These are phyloP conservation scores for Corythornis madagascariensis DNA, from an alignment of 2,113 vertebrate species.

Conservation along the genomic window DNA sequence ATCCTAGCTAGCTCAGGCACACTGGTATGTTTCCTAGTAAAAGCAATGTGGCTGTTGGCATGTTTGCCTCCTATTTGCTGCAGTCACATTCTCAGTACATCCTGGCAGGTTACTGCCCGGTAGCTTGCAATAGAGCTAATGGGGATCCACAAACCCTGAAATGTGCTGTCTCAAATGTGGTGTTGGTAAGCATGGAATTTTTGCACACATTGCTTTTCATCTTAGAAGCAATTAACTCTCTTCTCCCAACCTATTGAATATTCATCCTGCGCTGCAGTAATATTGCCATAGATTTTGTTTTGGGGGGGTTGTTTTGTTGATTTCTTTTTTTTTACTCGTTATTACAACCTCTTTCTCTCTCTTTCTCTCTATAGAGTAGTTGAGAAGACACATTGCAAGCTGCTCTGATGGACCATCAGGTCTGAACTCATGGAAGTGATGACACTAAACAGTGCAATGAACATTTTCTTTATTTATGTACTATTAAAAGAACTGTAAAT, in stretches of 20 bases:
- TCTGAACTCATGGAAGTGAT: conserved; percentile 82
- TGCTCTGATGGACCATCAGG: conserved; percentile 81
- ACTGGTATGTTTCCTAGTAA: background rate
- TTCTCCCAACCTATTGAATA: background rate
- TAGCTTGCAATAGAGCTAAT: background rate
- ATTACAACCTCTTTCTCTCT: conserved; percentile 37
- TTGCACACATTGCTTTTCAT: background rate
- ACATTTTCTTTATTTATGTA: conserved; percentile 90
- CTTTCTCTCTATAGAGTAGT: conserved; percentile 86
- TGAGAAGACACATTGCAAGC: conserved; percentile 78
- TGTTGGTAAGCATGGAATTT: conserved; percentile 19
- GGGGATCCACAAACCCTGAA: background rate
- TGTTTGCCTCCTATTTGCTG: background rate
- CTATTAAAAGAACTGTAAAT: conserved; percentile 95
- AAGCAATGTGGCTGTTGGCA: background rate
- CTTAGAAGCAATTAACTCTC: background rate
- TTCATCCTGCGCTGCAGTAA: background rate
- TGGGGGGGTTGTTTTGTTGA: background rate
- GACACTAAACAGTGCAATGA: conserved; percentile 85
- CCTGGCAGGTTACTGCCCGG: background rate
- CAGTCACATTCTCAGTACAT: background rate
- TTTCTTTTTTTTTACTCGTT: background rate
- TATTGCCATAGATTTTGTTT: conserved; percentile 6
- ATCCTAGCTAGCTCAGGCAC: background rate
- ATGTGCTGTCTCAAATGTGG: background rate